Conservation (phyloP, 2,888 invertebrate species). For the Chirona hameri region DNA sequence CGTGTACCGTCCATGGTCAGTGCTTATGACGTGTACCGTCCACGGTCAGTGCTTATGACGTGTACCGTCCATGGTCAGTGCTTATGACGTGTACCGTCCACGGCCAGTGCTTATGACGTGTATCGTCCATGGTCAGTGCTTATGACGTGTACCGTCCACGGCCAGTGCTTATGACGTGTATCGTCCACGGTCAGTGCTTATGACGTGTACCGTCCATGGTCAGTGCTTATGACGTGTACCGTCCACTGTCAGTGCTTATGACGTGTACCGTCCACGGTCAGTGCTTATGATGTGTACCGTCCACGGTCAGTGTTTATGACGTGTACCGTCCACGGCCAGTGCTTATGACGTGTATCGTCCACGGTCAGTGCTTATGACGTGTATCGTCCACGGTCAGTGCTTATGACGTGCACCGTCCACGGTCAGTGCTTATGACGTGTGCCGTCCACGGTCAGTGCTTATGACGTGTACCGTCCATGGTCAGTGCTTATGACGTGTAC, state of each 20-base stretch:
- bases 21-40: conserved; percentile 73
- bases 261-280: conserved; percentile 74
- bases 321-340: conserved; percentile 71
- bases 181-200: conserved; percentile 59
- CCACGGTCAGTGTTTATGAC: conserved; percentile 47
- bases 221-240: conserved; percentile 64
- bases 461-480: conserved; percentile 74
- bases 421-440: conserved; percentile 56
- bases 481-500: conserved; percentile 60
- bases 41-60: conserved; percentile 49
- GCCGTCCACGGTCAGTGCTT: conserved; percentile 60
- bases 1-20: conserved; percentile 72
- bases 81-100: conserved; percentile 74
- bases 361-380: conserved; percentile 48
- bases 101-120: conserved; percentile 52
- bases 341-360: conserved; percentile 74
- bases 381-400: conserved; percentile 66
- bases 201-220: conserved; percentile 74
- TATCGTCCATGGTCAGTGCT: conserved; percentile 63
- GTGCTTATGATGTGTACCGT: conserved; percentile 69
- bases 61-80: conserved; percentile 66
- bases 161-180: conserved; percentile 56
- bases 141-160: conserved; percentile 74
- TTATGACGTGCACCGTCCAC: conserved; percentile 74
- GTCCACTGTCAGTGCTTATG: conserved; percentile 52